Evolutionary conservation across 2,797 vertebrate species (phyloP).

Genomic region (Cephalopachus bancanus): DNA sequence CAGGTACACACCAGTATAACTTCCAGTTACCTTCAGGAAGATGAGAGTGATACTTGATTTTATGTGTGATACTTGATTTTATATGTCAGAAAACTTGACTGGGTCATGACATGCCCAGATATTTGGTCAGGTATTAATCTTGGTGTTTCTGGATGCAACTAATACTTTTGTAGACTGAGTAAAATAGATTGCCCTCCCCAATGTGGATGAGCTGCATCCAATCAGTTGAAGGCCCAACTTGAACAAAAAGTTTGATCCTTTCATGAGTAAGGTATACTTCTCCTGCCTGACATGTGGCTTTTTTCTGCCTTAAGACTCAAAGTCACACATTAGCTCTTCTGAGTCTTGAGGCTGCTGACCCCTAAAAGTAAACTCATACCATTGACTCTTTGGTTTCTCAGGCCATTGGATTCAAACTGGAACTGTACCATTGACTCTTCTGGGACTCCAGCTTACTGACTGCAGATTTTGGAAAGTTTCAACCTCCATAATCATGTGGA

Average conservation of each 20-base stretch:
- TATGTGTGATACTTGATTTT: background rate
- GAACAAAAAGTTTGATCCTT: background rate
- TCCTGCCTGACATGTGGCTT: background rate
- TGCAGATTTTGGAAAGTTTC: background rate
- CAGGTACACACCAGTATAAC: background rate
- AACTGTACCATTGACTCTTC: accelerated
- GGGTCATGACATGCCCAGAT: background rate
- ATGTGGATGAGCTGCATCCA: background rate
- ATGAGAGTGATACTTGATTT: background rate
- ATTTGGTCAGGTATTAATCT: background rate
- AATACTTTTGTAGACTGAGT: background rate
- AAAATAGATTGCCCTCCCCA: background rate
- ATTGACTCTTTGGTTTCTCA: background rate
- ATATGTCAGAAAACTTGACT: background rate
- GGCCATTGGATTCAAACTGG: background rate
- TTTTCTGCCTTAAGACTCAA: background rate
- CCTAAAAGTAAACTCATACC: background rate
- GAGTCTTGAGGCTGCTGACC: background rate
- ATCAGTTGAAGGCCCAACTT: background rate
- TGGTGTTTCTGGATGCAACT: background rate
- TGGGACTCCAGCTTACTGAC: background rate
- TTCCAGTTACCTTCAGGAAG: background rate
- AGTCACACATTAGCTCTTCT: background rate
- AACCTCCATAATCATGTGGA: background rate
- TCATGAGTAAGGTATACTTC: background rate